These are phyloP conservation scores for Bombus polaris DNA, from an alignment of 1,140 invertebrate species.

Conservation along the genomic window DNA sequence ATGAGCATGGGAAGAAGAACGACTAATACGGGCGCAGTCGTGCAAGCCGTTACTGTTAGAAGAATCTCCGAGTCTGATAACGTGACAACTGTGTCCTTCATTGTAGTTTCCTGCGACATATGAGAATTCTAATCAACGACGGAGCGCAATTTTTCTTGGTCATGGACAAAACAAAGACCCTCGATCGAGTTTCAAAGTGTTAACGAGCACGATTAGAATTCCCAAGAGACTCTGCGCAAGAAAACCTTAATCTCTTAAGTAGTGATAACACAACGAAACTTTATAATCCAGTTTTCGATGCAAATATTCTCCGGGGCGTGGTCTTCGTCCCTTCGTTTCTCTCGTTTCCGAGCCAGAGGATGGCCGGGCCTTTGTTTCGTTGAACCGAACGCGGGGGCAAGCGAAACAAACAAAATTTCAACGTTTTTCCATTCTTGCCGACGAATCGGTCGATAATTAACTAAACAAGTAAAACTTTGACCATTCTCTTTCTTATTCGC, in stretches of 20 bases:
- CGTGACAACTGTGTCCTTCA: no score
- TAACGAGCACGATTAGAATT: conserved; percentile 56
- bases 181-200: conserved; percentile 23
- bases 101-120: neutral
- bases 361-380: conserved; percentile 26
- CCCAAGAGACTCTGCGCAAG: conserved; percentile 31
- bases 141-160: neutral
- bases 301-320: conserved; percentile 30
- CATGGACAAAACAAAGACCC: neutral
- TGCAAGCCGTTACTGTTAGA: neutral
- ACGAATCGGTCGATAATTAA: conserved; percentile 48
- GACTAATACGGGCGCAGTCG: neutral
- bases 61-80: neutral
- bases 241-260: conserved; percentile 64
- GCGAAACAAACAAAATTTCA: conserved; percentile 25
- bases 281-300: conserved; percentile 64
- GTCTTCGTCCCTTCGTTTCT: neutral
- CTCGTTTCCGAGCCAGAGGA: neutral
- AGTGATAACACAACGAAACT: conserved; percentile 66
- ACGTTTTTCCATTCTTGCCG: neutral
- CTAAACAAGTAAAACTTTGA: conserved; percentile 21
- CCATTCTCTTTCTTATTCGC: neutral
- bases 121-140: neutral
- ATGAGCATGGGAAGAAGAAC: neutral
- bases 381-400: neutral